A percentile compares a stretch with the other conserved stretches of the same genome.
Conservation (phyloP, 2,797 vertebrate species). For the Novumbra hubbsi region DNA sequence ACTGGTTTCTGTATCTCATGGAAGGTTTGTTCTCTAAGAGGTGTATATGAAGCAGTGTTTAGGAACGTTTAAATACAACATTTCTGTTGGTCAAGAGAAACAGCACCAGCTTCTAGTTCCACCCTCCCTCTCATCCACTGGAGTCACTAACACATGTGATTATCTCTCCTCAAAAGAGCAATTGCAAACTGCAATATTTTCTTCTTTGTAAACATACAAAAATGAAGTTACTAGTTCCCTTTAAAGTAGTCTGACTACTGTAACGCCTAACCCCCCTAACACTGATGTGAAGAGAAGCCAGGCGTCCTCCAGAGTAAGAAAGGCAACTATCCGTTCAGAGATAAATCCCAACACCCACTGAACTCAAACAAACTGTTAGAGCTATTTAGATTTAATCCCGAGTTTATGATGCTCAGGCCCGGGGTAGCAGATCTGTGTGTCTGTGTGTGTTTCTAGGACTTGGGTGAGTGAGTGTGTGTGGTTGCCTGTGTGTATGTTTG, state of each 20-base stretch:
- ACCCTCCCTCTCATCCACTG: too few relatives aligned
- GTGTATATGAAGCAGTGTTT: too few relatives aligned
- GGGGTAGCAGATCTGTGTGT: constrained; percentile 34
- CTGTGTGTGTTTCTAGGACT: constrained; percentile 22
- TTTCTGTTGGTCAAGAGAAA: too few relatives aligned
- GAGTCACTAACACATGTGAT: too few relatives aligned
- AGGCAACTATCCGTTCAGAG: constrained; percentile 72
- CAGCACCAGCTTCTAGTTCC: too few relatives aligned
- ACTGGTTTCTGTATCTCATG: constrained; percentile 54
- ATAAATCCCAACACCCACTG: constrained; percentile 69
- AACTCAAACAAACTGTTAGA: constrained; percentile 77
- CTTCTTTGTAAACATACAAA: too few relatives aligned
- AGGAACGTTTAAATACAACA: too few relatives aligned
- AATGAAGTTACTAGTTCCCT: too few relatives aligned
- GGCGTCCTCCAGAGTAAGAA: constrained; percentile 67
- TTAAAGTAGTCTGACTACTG: too few relatives aligned
- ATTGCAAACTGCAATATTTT: too few relatives aligned
- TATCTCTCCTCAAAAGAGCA: too few relatives aligned
- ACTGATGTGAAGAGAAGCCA: constrained; percentile 73
- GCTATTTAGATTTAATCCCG: constrained; percentile 76
- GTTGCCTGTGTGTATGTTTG: constrained; percentile 16
- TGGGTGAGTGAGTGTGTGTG: constrained; percentile 29
- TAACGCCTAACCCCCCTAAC: too few relatives aligned
- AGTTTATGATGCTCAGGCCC: constrained; percentile 65
- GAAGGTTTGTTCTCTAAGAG: constrained; percentile 51